These are phyloP conservation scores for Myrmophylax atrothorax DNA, from an alignment of 2,113 vertebrate species.

Conservation along the genomic window DNA sequence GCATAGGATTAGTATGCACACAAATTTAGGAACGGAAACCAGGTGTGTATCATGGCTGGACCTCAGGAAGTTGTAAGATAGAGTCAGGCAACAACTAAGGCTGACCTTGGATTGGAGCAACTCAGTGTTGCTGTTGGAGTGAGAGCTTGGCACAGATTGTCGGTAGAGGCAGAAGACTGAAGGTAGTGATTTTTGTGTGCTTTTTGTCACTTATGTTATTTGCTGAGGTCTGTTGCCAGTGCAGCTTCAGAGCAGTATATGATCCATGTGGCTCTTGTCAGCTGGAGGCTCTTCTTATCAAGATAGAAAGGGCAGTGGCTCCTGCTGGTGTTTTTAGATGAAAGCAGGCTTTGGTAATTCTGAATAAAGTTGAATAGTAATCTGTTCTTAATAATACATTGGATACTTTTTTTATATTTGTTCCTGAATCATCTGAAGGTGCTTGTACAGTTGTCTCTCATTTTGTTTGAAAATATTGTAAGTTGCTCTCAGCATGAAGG, in stretches of 20 bases:
- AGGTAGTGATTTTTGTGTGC: neutral
- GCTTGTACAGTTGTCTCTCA: neutral
- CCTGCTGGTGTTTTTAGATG: conserved; percentile 15
- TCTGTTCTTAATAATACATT: neutral
- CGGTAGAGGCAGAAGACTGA: neutral
- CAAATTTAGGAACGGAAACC: neutral
- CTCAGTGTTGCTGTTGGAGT: neutral
- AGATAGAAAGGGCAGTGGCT: neutral
- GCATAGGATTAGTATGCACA: neutral
- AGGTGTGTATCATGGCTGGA: neutral
- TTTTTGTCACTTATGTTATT: neutral
- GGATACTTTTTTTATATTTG: neutral
- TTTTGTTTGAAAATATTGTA: neutral
- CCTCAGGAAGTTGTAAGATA: neutral
- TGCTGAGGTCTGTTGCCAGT: neutral
- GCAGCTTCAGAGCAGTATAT: neutral
- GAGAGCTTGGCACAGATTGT: neutral
- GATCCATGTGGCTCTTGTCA: neutral
- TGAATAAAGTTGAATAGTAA: neutral
- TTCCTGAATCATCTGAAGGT: neutral
- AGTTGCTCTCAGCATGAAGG: neutral
- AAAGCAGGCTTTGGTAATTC: conserved; percentile 12
- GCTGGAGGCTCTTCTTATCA: neutral
- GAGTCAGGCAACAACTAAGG: neutral
- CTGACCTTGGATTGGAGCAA: neutral